phyloP scores from a whole-genome alignment of 2,797 vertebrate species.

The Clarias fuscus region DNA sequence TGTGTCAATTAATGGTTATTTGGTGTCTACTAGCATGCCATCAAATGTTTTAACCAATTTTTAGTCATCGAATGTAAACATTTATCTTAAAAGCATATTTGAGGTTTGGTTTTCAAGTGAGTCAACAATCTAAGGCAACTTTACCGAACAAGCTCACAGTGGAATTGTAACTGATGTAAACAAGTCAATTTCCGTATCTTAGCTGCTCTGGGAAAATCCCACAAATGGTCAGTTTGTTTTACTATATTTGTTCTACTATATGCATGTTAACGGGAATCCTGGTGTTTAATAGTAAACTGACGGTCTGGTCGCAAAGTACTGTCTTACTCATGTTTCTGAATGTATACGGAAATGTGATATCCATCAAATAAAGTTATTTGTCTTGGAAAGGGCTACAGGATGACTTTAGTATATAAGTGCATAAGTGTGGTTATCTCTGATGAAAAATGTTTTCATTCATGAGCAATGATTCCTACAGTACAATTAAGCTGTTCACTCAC shows the following conservation, averaged over 20 bases:
- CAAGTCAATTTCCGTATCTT: neutral
- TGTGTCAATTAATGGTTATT: neutral
- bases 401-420: neutral
- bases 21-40: neutral
- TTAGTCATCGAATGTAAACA: neutral
- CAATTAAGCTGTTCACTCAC: conserved; percentile 9
- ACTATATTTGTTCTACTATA: neutral
- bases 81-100: neutral
- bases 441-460: neutral
- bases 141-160: neutral
- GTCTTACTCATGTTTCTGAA: neutral
- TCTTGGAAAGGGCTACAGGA: neutral
- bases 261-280: conserved; percentile 9
- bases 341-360: conserved; percentile 17
- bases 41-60: neutral
- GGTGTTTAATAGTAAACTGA: conserved; percentile 1
- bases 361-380: neutral
- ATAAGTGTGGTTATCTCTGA: neutral
- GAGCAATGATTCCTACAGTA: neutral
- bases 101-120: neutral
- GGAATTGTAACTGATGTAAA: conserved; percentile 13
- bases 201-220: conserved; percentile 6
- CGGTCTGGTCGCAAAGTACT: neutral
- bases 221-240: neutral
- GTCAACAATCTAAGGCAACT: neutral